phyloP scores from a whole-genome alignment of 2,888 invertebrate species.

The Apotomis betuletana region DNA sequence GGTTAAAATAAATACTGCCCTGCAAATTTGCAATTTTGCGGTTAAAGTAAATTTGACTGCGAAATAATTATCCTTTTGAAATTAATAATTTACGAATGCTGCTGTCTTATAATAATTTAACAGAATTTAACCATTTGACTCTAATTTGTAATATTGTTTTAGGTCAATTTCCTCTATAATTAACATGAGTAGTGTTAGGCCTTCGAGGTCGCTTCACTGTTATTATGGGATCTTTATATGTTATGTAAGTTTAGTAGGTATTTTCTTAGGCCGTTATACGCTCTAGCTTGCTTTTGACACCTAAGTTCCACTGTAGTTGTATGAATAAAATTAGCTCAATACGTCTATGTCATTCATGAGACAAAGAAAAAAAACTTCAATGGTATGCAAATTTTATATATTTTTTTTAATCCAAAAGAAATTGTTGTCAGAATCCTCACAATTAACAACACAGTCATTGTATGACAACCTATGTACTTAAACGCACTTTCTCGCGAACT shows the following conservation, averaged over 20 bases:
- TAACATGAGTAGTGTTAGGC: slow-evolving; percentile 17
- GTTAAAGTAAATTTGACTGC: slow-evolving; percentile 22
- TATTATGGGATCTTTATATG: slow-evolving; percentile 3
- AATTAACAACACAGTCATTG: too few relatives aligned
- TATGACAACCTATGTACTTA: too few relatives aligned
- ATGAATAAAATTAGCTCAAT: too few relatives aligned
- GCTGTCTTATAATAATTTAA: slow-evolving; percentile 38
- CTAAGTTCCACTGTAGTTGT: too few relatives aligned
- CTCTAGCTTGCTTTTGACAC: neutral
- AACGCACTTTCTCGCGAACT: too few relatives aligned
- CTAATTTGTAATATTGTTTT: slow-evolving; percentile 26
- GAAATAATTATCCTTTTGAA: slow-evolving; percentile 15
- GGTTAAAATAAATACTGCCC: slow-evolving; percentile 17
- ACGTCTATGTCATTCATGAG: too few relatives aligned
- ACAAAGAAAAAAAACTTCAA: too few relatives aligned
- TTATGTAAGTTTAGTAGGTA: neutral
- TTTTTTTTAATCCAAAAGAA: too few relatives aligned
- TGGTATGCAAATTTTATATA: too few relatives aligned
- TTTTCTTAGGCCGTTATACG: slow-evolving; percentile 6
- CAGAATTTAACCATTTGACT: slow-evolving; percentile 18
- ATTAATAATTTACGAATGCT: neutral
- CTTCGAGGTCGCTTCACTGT: slow-evolving; percentile 12
- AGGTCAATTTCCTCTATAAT: slow-evolving; percentile 5
- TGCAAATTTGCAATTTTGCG: slow-evolving; percentile 2
- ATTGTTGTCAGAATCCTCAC: too few relatives aligned